A percentile compares a stretch with the other conserved stretches of the same genome.
Evolutionary conservation across 23 tunicate species (phyloP).

Genomic region (Styela clava): DNA sequence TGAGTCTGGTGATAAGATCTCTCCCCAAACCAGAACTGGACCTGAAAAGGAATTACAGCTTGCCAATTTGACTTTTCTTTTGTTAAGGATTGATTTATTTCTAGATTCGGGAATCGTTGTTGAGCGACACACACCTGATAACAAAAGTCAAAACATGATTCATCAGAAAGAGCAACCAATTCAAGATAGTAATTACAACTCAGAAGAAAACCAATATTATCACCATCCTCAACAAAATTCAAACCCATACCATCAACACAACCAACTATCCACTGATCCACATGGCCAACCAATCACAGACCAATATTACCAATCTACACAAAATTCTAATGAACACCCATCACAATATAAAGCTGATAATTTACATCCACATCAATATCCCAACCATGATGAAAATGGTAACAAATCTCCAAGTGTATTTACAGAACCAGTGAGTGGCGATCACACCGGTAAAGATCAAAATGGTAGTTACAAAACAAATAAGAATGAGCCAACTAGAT

Average conservation of each 20-base stretch:
- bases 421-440: background rate
- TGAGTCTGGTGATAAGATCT: too few relatives aligned
- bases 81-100: too few relatives aligned
- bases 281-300: constrained; percentile 20
- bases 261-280: constrained; percentile 8
- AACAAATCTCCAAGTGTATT: background rate
- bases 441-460: background rate
- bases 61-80: too few relatives aligned
- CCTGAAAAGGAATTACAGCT: too few relatives aligned
- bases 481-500: background rate
- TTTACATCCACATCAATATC: background rate
- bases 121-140: background rate
- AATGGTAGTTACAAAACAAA: background rate
- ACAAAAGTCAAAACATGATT: background rate
- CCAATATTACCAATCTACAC: constrained; percentile 9
- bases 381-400: background rate
- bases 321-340: background rate
- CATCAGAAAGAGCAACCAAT: constrained; percentile 49
- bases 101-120: background rate
- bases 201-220: background rate
- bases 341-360: background rate
- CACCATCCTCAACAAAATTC: background rate
- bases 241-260: background rate
- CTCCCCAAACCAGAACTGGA: too few relatives aligned
- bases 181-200: constrained; percentile 40